phyloP scores from a whole-genome alignment of 2,113 vertebrate species.

The Sphyrna mokarran region DNA sequence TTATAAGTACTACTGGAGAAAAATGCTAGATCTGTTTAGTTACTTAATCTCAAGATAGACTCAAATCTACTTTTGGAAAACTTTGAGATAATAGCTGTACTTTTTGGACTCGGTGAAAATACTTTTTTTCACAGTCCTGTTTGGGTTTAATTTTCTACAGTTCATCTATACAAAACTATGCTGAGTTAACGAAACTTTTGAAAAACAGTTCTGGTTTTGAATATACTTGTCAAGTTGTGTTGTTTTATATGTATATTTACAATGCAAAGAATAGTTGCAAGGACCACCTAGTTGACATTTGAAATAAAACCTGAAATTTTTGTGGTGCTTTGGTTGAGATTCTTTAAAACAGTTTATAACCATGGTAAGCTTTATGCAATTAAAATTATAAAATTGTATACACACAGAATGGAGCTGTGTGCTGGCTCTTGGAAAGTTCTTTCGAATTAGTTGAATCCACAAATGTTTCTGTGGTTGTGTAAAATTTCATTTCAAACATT shows the following conservation, averaged over 20 bases:
- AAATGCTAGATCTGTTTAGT: neutral
- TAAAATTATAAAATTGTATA: neutral
- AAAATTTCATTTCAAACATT: neutral
- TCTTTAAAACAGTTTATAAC: neutral
- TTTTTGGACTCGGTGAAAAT: neutral
- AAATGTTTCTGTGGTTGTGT: neutral
- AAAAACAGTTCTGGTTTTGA: neutral
- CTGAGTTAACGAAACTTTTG: too few relatives aligned
- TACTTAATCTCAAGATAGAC: neutral
- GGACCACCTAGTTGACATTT: neutral
- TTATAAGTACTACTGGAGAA: too few relatives aligned
- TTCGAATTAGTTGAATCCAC: neutral
- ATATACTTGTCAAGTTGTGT: neutral
- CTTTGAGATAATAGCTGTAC: neutral
- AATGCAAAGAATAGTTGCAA: neutral
- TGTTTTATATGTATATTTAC: neutral
- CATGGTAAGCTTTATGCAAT: neutral
- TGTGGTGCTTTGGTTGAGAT: neutral
- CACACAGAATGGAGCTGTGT: neutral
- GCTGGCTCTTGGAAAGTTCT: neutral
- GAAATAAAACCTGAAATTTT: neutral
- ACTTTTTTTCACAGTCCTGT: neutral
- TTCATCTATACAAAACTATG: too few relatives aligned
- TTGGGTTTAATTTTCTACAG: neutral
- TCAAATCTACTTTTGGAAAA: neutral